These are phyloP conservation scores for Meliscaeva auricollis DNA, from an alignment of 2,888 invertebrate species.

Conservation along the genomic window DNA sequence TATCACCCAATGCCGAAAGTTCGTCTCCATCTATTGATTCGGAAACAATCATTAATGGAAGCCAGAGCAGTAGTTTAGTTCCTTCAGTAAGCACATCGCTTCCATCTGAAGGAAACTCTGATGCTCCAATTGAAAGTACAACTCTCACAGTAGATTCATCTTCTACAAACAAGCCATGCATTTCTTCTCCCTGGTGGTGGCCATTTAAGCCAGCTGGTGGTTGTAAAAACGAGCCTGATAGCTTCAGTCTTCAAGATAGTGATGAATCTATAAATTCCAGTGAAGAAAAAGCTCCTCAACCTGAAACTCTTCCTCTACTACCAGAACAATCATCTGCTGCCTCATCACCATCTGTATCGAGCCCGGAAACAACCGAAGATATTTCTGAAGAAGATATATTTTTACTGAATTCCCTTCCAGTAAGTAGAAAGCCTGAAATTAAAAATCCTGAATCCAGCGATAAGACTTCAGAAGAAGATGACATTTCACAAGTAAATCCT, in stretches of 20 bases:
- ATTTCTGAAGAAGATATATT: slow-evolving; percentile 5
- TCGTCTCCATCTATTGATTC: too few relatives aligned
- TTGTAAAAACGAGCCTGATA: background rate
- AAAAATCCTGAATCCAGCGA: background rate
- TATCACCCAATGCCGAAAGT: too few relatives aligned
- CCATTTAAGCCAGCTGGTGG: background rate
- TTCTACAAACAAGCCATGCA: background rate
- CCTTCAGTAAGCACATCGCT: too few relatives aligned
- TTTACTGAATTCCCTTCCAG: background rate
- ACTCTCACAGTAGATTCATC: background rate
- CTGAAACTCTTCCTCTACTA: background rate
- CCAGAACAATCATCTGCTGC: background rate
- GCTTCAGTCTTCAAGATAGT: background rate
- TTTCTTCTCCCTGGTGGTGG: slow-evolving; percentile 14
- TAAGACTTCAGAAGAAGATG: slow-evolving; percentile 10
- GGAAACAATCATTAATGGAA: too few relatives aligned
- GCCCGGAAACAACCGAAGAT: background rate
- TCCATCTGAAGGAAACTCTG: too few relatives aligned
- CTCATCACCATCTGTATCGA: background rate
- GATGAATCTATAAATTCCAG: slow-evolving; percentile 17
- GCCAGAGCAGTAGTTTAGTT: too few relatives aligned
- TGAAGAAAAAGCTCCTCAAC: background rate
- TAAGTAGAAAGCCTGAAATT: background rate
- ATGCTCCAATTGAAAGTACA: background rate
- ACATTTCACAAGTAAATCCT: background rate